phyloP scores from a whole-genome alignment of 2,797 vertebrate genomes.

The Megalops cyprinoides region DNA sequence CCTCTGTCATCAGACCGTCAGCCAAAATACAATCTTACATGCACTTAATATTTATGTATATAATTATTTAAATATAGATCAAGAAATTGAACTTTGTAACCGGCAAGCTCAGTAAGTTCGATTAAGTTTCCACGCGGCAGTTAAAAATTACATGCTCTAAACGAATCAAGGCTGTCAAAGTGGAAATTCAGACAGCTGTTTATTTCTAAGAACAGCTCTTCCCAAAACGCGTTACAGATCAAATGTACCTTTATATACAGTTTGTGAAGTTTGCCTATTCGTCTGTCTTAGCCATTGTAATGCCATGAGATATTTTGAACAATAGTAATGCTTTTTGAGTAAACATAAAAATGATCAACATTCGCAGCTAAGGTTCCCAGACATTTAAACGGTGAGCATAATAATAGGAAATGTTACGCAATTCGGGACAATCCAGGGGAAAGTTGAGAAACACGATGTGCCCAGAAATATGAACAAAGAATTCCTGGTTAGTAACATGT shows the following conservation, averaged over 20 bases:
- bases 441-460: too few relatives aligned
- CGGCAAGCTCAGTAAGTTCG: background rate
- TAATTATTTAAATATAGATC: background rate
- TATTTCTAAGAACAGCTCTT: too few relatives aligned
- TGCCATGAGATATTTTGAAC: background rate
- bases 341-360: too few relatives aligned
- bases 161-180: slow-evolving; percentile 8
- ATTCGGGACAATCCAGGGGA: too few relatives aligned
- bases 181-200: background rate
- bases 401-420: too few relatives aligned
- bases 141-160: background rate
- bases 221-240: background rate
- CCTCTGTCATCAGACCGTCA: background rate
- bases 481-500: too few relatives aligned
- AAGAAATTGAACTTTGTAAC: background rate
- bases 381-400: too few relatives aligned
- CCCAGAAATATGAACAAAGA: background rate
- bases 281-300: background rate
- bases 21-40: background rate
- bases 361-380: too few relatives aligned
- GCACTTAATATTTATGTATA: background rate
- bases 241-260: background rate
- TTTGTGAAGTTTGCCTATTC: background rate
- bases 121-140: background rate
- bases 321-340: too few relatives aligned